A percentile compares a stretch with the other conserved stretches of the same genome.
phyloP scores from a whole-genome alignment of 2,888 invertebrate genomes.

The Trilocha varians region DNA sequence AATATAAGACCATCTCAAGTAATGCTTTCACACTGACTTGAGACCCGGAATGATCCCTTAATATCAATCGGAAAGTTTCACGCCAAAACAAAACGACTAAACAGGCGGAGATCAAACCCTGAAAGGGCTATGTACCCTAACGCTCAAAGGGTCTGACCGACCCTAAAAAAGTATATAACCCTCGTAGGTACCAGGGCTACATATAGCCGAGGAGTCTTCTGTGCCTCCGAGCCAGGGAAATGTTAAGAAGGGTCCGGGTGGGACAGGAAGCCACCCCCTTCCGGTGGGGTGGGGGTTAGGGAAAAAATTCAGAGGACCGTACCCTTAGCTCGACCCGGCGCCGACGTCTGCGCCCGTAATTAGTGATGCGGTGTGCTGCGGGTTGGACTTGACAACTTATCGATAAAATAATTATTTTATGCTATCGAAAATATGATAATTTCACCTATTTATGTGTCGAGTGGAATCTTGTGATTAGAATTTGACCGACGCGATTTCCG shows the following conservation, averaged over 20 bases:
- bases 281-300: conserved; percentile 54
- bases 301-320: conserved; percentile 68
- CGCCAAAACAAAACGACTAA: conserved; percentile 46
- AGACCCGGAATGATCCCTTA: conserved; percentile 3
- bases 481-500: no score
- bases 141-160: conserved; percentile 61
- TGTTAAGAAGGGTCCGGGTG: conserved; percentile 69
- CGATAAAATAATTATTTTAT: no score
- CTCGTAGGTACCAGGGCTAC: conserved; percentile 56
- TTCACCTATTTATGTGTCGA: no score
- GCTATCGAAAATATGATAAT: no score
- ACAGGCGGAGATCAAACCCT: conserved; percentile 56
- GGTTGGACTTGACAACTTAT: conserved; percentile 21
- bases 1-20: no score
- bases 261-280: conserved; percentile 53
- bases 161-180: conserved; percentile 71
- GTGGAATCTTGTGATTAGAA: no score
- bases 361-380: conserved; percentile 57
- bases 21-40: conserved; percentile 11
- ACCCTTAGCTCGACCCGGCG: conserved; percentile 65
- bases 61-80: background rate
- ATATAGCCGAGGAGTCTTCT: conserved; percentile 63
- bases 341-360: conserved; percentile 64
- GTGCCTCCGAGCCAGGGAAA: conserved; percentile 67
- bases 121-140: conserved; percentile 62